Conservation (phyloP, 2,113 vertebrate genomes). For the Columba janthina region DNA sequence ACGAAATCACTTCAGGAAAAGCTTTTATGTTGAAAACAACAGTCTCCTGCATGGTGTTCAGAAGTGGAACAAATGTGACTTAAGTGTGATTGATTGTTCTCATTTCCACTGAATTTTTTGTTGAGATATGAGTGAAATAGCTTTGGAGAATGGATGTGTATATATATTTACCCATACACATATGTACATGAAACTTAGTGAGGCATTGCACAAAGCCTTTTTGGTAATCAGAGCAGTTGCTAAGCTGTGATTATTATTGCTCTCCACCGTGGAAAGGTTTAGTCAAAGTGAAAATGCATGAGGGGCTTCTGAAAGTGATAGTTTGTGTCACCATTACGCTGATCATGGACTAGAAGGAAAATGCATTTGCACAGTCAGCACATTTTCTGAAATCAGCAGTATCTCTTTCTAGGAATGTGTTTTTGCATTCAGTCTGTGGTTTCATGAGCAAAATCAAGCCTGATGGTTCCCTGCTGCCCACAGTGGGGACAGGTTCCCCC, state of each 20-base stretch:
- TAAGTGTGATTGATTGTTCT: background rate
- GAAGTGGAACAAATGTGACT: background rate
- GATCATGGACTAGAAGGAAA: background rate
- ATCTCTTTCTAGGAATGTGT: conserved; percentile 24
- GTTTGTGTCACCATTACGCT: conserved; percentile 32
- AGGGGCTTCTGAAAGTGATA: background rate
- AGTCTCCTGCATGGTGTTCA: background rate
- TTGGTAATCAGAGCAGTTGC: background rate
- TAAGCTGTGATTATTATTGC: background rate
- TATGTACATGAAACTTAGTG: background rate
- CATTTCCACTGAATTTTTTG: conserved; percentile 5
- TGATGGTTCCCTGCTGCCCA: background rate
- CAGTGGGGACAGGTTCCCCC: background rate
- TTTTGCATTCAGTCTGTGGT: background rate
- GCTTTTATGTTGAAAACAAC: background rate
- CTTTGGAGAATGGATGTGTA: background rate
- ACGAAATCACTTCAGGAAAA: background rate
- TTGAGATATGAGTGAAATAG: background rate
- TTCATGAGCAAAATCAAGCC: background rate
- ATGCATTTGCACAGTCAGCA: background rate
- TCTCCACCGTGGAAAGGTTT: background rate
- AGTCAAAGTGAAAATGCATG: conserved; percentile 19
- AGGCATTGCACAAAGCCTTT: background rate
- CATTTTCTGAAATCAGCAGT: background rate
- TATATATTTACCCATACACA: background rate